Evolutionary conservation across 2,888 invertebrate genomes (phyloP).

Genomic region (Drosophila cyrtoloma): DNA sequence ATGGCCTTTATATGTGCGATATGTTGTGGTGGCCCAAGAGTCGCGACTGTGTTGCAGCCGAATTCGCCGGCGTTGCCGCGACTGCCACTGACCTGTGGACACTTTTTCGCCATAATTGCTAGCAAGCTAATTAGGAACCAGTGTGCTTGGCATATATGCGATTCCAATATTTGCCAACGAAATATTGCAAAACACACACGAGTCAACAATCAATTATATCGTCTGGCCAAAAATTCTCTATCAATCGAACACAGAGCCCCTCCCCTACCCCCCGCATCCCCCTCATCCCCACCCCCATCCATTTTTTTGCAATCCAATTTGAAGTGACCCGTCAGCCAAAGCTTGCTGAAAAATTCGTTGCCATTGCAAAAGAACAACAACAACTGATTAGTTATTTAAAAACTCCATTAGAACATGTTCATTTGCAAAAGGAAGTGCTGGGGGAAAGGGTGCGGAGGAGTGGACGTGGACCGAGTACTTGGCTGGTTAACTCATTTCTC

Average conservation of each 20-base stretch:
- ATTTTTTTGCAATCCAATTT: neutral
- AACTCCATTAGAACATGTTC: constrained; percentile 66
- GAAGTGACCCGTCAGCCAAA: constrained; percentile 3
- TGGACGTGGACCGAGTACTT: neutral
- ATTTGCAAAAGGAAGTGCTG: constrained; percentile 30
- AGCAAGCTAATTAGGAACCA: constrained; percentile 29
- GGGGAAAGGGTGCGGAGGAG: neutral
- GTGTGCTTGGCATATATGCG: constrained; percentile 16
- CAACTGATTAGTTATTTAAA: constrained; percentile 72
- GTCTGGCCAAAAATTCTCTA: constrained; percentile 14
- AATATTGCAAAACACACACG: constrained; percentile 23
- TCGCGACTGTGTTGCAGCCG: constrained; percentile 8
- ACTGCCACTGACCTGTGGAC: constrained; percentile 28
- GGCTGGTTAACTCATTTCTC: constrained; percentile 51
- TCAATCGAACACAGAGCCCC: neutral
- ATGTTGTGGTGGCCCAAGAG: constrained; percentile 16
- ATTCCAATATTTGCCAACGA: constrained; percentile 29
- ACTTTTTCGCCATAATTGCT: constrained; percentile 51
- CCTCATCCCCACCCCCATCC: no score
- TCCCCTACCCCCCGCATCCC: neutral
- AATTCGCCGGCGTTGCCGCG: neutral
- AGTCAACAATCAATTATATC: constrained; percentile 59
- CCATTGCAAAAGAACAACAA: constrained; percentile 26
- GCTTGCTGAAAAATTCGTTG: constrained; percentile 27
- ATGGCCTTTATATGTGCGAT: constrained; percentile 41